Evolutionary conservation across 1,140 invertebrate species (phyloP).

Genomic region (Listronotus oregonensis): DNA sequence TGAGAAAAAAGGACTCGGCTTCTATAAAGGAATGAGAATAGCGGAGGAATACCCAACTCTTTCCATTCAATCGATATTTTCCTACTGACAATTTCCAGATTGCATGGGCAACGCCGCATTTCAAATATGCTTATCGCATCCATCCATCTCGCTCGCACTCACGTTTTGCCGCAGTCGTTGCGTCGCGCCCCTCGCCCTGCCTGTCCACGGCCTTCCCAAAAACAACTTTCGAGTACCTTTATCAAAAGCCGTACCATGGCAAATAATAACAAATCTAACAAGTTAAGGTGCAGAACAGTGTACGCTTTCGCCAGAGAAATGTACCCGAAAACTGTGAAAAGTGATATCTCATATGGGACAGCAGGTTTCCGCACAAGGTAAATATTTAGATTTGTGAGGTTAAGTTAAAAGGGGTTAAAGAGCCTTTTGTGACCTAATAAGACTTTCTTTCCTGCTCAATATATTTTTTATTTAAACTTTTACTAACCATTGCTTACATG

Average conservation of each 20-base stretch:
- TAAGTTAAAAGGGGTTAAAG: slow-evolving; percentile 25
- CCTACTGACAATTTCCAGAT: background rate
- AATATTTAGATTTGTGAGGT: slow-evolving; percentile 50
- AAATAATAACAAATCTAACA: slow-evolving; percentile 40
- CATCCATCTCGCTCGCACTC: slow-evolving; percentile 20
- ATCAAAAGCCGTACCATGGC: slow-evolving; percentile 41
- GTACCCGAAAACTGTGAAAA: slow-evolving; percentile 69
- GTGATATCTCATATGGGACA: slow-evolving; percentile 70
- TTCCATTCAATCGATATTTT: too few relatives aligned
- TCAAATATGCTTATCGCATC: background rate
- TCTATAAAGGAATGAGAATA: too few relatives aligned
- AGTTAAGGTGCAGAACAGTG: slow-evolving; percentile 57
- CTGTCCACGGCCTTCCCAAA: slow-evolving; percentile 14
- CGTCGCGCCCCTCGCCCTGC: slow-evolving; percentile 1
- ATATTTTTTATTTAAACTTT: too few relatives aligned
- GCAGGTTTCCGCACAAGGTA: slow-evolving; percentile 73
- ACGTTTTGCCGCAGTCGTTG: background rate
- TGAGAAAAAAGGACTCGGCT: too few relatives aligned
- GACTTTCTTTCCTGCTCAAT: background rate
- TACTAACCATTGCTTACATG: too few relatives aligned
- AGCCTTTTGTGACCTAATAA: slow-evolving; percentile 19
- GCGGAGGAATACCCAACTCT: too few relatives aligned
- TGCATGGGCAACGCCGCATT: slow-evolving; percentile 9
- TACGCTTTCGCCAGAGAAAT: slow-evolving; percentile 75
- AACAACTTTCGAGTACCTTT: slow-evolving; percentile 37